A percentile compares a stretch with the other conserved stretches of the same genome.
Evolutionary conservation across 2,797 vertebrate species (phyloP).

Genomic region (Malurus leucopterus): DNA sequence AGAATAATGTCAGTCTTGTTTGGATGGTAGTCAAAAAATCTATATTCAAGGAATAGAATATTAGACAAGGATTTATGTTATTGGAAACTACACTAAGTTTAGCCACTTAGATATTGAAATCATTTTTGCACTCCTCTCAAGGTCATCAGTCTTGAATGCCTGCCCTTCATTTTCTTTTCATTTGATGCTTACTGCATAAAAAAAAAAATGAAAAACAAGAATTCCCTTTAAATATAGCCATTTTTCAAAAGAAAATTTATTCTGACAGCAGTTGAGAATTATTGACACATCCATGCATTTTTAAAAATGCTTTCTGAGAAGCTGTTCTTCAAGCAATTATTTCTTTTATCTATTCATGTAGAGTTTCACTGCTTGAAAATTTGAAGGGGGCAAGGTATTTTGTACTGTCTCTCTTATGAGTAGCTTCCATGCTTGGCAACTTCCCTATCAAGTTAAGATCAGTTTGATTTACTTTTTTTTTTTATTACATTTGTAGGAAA

Average conservation of each 20-base stretch:
- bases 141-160: not conserved
- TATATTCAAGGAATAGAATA: not conserved
- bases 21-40: not conserved
- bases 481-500: not conserved
- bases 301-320: constrained; percentile 15
- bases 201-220: not conserved
- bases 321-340: constrained; percentile 7
- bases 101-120: not conserved
- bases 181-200: not conserved
- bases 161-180: not conserved
- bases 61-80: not conserved
- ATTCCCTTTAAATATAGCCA: not conserved
- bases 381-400: not conserved
- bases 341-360: not conserved
- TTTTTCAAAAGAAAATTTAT: not conserved
- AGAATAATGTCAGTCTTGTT: not conserved
- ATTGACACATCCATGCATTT: not conserved
- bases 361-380: constrained; percentile 20
- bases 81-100: not conserved
- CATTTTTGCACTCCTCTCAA: not conserved
- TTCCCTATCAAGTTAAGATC: not conserved
- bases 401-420: not conserved
- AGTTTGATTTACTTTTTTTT: not conserved
- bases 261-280: constrained; percentile 10
- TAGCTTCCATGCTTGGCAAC: not conserved